Percentiles rank a stretch among this genome's conserved stretches.
Conservation (phyloP, 2,797 vertebrate species). For the Acipenser oxyrinchus region DNA sequence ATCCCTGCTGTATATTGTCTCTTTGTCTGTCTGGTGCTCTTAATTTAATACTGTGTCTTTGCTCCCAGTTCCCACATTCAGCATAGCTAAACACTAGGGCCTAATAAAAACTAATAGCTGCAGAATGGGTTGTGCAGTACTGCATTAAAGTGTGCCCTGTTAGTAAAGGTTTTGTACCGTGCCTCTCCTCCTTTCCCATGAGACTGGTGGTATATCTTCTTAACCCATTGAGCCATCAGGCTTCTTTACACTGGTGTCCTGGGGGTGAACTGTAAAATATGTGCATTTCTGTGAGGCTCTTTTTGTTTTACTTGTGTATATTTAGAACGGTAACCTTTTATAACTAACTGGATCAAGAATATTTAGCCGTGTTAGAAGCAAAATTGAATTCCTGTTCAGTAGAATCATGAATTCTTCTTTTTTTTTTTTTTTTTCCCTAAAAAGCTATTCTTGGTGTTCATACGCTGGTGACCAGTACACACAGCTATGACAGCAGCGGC, state of each 20-base stretch:
- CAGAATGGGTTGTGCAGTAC: slow-evolving; percentile 6
- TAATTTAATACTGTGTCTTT: slow-evolving; percentile 1
- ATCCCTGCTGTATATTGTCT: neutral
- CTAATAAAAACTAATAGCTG: neutral
- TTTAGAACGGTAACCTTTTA: no score
- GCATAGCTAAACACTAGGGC: neutral
- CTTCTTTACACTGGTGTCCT: no score
- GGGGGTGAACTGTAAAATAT: no score
- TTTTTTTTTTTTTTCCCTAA: slow-evolving; percentile 28
- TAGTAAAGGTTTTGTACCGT: neutral
- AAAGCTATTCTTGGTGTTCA: slow-evolving; percentile 93
- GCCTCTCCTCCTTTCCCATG: neutral
- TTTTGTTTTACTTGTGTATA: no score
- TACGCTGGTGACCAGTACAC: slow-evolving; percentile 85
- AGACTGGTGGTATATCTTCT: neutral
- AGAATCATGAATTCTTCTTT: no score
- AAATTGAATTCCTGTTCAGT: no score
- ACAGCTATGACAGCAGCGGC: slow-evolving; percentile 64
- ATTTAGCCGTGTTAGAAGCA: no score
- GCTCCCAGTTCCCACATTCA: slow-evolving; percentile 4
- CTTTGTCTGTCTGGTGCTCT: neutral
- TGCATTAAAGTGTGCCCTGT: neutral
- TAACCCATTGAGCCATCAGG: no score
- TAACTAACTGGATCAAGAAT: no score
- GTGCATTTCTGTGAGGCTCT: no score